These are phyloP conservation scores for Cremastobaeus sp. DNA, from an alignment of 2,888 invertebrate genomes.

Conservation along the genomic window DNA sequence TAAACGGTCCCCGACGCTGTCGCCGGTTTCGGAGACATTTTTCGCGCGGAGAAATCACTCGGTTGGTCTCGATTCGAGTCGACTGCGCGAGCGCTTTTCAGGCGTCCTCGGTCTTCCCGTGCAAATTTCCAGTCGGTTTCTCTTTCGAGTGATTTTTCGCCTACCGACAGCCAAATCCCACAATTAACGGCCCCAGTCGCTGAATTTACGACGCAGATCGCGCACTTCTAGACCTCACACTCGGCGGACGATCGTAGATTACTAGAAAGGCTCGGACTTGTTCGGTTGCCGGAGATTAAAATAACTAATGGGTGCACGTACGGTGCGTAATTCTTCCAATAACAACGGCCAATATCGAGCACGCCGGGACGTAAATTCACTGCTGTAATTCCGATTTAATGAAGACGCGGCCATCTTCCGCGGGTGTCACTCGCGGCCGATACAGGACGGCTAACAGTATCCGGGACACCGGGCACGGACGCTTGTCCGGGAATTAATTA, in stretches of 20 bases:
- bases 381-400: conserved; percentile 6
- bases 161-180: too few species aligned
- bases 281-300: conserved; percentile 4
- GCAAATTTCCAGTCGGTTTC: too few species aligned
- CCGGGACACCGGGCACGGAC: background rate
- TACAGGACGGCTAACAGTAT: conserved; percentile 17
- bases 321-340: conserved; percentile 6
- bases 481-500: conserved; percentile 12
- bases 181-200: conserved; percentile 4
- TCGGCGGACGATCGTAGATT: background rate
- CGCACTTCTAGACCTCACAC: background rate
- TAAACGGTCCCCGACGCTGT: too few species aligned
- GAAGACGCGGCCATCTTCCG: conserved; percentile 8
- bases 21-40: too few species aligned
- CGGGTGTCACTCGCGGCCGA: conserved; percentile 1
- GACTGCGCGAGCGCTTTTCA: too few species aligned
- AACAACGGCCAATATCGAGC: conserved; percentile 3
- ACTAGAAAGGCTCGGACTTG: background rate
- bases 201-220: background rate
- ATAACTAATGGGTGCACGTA: conserved; percentile 10
- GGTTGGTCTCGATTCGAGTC: too few species aligned
- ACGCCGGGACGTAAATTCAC: background rate
- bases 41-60: too few species aligned
- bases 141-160: too few species aligned
- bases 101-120: too few species aligned